Evolutionary conservation across 1,140 invertebrate species (phyloP).

Genomic region (Agrilus planipennis): DNA sequence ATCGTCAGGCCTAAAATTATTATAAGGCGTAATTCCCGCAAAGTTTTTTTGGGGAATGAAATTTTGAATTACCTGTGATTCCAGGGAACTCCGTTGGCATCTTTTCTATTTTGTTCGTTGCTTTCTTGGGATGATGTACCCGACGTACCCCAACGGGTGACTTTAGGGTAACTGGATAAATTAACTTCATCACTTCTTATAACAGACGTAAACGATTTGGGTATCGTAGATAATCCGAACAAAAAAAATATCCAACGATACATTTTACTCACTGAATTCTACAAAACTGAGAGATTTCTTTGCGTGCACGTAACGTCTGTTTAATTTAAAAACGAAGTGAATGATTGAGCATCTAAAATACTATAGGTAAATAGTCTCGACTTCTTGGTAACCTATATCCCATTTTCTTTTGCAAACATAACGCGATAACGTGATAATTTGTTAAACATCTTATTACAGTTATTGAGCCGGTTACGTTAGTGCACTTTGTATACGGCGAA

Average conservation of each 20-base stretch:
- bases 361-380: too few relatives aligned
- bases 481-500: too few relatives aligned
- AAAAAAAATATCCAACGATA: not conserved
- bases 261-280: not conserved
- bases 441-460: constrained; percentile 22
- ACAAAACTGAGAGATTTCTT: constrained; percentile 1
- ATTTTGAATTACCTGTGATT: constrained; percentile 23
- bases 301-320: not conserved
- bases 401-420: constrained; percentile 18
- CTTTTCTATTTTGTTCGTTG: constrained; percentile 19
- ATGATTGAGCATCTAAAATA: too few relatives aligned
- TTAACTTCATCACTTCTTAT: too few relatives aligned
- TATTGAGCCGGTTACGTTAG: constrained; percentile 15
- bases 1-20: constrained; percentile 15
- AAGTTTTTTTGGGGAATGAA: constrained; percentile 2
- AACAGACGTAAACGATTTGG: constrained; percentile 11
- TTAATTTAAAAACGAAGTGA: constrained; percentile 1
- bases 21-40: constrained; percentile 2
- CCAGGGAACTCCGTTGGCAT: constrained; percentile 21
- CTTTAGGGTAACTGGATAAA: constrained; percentile 28
- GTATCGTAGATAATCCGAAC: too few relatives aligned
- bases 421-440: constrained; percentile 23
- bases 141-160: constrained; percentile 24
- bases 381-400: too few relatives aligned
- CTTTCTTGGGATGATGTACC: constrained; percentile 7